Evolutionary conservation across 1,140 invertebrate species (phyloP), one percentile per base, ranked within the genome.

Genomic region (Solenopsis fugax): DNA sequence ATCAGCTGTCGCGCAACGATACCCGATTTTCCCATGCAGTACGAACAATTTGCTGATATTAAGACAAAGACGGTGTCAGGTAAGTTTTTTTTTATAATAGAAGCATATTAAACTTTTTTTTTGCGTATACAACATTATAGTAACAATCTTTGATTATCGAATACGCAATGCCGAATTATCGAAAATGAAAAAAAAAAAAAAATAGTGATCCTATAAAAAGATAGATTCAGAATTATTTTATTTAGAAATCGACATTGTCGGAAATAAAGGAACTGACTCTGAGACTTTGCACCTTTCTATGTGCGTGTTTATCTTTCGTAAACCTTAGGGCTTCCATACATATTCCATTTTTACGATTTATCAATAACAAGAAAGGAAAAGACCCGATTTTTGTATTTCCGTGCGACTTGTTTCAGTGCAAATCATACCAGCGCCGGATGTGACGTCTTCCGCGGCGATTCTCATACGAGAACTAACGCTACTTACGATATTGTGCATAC

Each of bases 1-100:
- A 96, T 97, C 78, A 97, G 96, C 76, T 97, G 97, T 89, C 95
- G 97, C 64, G 96, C 97, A 75, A 97, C 97, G 56, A 97, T 97
- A 92, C 97, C 97, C 1, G 96, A 96, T 87, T 97, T 97, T 72
- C 95, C 96, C 2, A 96, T 95, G 29, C 93, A 96, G 69, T 96
- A 96, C 13, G 96, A 96, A 89, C 95, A 96, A 75, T 97, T 96
- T 90, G 97, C 97, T 34, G 97, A 97, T 93, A 95, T 96, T 52
- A 96, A 96, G 91, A 97, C 96, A 84, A 96, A 96, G 89, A 97
- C 96, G 18, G 96, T 97, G 69, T 94, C 95, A 87, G 97, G 97
- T 97, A 95, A 88, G 76, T 88, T 67, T 85, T 65, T 56, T 21
- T 29, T 29, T 10, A 62, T 4, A 21, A 34, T 3, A 12, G 18